A percentile compares a stretch with the other conserved stretches of the same genome.
These are phyloP conservation scores for Pachycephus smyrnensis DNA, from an alignment of 2,888 invertebrate species.

Conservation along the genomic window DNA sequence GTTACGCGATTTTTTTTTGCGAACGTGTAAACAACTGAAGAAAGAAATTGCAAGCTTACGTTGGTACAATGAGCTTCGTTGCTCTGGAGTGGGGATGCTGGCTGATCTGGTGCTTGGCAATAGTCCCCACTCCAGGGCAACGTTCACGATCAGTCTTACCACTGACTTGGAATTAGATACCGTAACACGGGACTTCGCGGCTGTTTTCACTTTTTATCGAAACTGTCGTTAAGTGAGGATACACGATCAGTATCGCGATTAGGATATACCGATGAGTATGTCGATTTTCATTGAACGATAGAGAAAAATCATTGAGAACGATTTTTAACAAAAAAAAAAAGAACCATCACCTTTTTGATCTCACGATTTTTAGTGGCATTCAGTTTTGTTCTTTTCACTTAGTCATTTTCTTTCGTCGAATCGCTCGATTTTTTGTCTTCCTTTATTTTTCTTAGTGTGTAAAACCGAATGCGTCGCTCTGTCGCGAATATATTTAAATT, in stretches of 20 bases:
- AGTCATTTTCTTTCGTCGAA: not conserved
- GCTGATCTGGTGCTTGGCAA: no score
- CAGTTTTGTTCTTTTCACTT: not conserved
- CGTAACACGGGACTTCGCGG: not conserved
- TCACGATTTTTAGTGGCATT: no score
- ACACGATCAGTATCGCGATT: no score
- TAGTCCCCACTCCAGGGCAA: not conserved
- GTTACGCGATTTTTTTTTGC: not conserved
- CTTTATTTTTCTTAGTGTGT: no score
- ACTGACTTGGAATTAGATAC: not conserved
- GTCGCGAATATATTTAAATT: not conserved
- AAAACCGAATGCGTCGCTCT: no score
- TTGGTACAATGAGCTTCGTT: no score
- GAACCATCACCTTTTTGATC: not conserved
- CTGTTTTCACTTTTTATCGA: not conserved
- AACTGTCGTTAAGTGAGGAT: not conserved
- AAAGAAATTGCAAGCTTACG: not conserved
- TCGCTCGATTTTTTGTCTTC: not conserved
- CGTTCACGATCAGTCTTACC: not conserved
- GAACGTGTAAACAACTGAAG: not conserved
- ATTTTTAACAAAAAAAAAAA: no score
- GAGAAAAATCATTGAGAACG: no score
- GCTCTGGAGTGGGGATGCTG: not conserved
- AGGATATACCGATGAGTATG: not conserved
- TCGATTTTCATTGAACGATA: not conserved